Evolutionary conservation across 2,113 vertebrate genomes (phyloP).

Genomic region (Callopanchax toddi): DNA sequence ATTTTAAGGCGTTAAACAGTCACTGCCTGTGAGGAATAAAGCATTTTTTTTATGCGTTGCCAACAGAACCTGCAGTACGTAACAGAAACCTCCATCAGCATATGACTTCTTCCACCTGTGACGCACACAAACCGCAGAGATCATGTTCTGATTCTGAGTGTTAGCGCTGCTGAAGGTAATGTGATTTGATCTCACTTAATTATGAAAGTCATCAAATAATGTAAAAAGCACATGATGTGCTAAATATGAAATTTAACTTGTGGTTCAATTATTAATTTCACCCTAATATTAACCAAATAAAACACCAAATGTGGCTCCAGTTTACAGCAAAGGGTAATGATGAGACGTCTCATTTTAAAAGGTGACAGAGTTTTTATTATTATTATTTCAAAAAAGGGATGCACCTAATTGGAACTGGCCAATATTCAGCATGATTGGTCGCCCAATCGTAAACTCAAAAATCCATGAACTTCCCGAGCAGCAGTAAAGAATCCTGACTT

Average conservation of each 20-base stretch:
- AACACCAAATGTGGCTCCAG: neutral
- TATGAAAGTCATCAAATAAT: slow-evolving; percentile 12
- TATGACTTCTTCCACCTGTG: neutral
- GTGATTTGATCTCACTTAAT: slow-evolving; percentile 1
- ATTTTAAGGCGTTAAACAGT: neutral
- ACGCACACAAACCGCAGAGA: slow-evolving; percentile 18
- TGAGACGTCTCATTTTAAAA: no score
- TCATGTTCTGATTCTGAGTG: neutral
- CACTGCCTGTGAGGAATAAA: neutral
- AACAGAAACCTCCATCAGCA: neutral
- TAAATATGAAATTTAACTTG: neutral
- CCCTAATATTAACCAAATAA: neutral
- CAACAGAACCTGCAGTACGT: neutral
- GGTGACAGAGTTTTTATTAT: no score
- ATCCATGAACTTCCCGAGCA: no score
- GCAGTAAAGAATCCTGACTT: no score
- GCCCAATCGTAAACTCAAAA: no score
- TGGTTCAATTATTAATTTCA: slow-evolving; percentile 13
- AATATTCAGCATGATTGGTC: no score
- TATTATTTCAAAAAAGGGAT: no score
- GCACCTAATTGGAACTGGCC: no score
- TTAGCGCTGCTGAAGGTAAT: slow-evolving; percentile 1
- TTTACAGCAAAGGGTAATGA: no score
- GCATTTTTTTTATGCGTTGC: no score
- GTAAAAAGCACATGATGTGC: neutral